Evolutionary conservation across 2,888 invertebrate genomes (phyloP).

Genomic region (Himalopsyche japonica): DNA sequence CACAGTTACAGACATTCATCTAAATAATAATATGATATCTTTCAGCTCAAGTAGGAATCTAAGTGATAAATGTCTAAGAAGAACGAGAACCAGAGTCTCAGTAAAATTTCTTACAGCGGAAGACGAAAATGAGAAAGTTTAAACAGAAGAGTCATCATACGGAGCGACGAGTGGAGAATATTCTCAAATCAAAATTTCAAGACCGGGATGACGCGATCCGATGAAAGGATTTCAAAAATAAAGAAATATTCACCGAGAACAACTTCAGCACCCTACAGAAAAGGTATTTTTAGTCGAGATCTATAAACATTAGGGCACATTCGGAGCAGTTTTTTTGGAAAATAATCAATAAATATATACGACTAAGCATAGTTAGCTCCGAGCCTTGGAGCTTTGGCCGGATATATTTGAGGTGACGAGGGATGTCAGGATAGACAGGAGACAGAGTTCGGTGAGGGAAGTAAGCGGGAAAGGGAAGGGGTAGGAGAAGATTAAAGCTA

Average conservation of each 20-base stretch:
- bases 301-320: conserved; percentile 23
- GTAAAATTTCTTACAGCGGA: not conserved
- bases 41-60: not conserved
- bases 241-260: not conserved
- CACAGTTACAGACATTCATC: not conserved
- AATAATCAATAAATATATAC: conserved; percentile 16
- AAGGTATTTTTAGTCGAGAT: not conserved
- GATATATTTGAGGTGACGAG: conserved; percentile 35
- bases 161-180: not conserved
- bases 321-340: conserved; percentile 25
- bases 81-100: not conserved
- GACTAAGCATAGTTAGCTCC: conserved; percentile 34
- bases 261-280: not conserved
- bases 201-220: conserved; percentile 1
- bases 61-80: not conserved
- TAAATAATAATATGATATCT: not conserved
- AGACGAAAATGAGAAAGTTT: not conserved
- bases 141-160: not conserved
- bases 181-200: conserved; percentile 23
- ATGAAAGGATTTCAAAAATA: not conserved
- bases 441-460: not conserved
- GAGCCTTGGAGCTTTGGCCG: conserved; percentile 35
- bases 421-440: conserved; percentile 9
- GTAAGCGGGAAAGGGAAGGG: not conserved
- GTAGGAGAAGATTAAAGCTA: not conserved